These are phyloP conservation scores for Peromyscus nudipes DNA, from an alignment of 2,797 vertebrate genomes.

Conservation along the genomic window DNA sequence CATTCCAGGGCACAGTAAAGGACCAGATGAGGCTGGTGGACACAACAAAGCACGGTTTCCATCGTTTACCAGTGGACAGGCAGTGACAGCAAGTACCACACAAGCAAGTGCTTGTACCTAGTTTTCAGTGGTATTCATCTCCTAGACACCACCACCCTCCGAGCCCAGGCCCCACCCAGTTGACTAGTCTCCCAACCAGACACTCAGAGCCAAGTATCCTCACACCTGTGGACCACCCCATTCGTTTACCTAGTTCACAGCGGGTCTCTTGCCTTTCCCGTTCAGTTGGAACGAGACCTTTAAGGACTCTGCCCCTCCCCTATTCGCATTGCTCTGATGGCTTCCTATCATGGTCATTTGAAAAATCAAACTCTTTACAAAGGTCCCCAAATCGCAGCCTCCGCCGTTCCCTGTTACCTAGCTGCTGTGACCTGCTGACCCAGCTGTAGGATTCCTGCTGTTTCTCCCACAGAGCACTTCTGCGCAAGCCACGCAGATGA, in stretches of 20 bases:
- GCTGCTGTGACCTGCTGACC: not conserved
- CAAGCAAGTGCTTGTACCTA: not conserved
- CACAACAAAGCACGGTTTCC: not conserved
- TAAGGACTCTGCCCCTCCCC: not conserved
- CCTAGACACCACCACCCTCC: not conserved
- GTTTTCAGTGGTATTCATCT: not conserved
- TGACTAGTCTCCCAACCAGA: not conserved
- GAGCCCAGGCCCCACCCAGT: not conserved
- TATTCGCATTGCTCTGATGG: not conserved
- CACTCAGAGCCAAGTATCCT: not conserved
- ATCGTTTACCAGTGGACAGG: not conserved
- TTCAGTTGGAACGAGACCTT: not conserved
- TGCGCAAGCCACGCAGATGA: not conserved
- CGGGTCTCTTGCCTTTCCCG: not conserved
- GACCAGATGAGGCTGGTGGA: not conserved
- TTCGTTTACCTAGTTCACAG: not conserved
- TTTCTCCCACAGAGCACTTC: not conserved
- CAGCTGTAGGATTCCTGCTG: not conserved
- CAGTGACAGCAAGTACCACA: not conserved
- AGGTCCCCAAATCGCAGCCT: not conserved
- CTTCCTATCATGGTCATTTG: not conserved
- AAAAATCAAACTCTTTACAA: not conserved
- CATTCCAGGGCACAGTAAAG: not conserved
- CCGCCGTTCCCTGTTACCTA: not conserved
- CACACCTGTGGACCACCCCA: not conserved